Evolutionary conservation across 2,888 invertebrate species (phyloP), one percentile per base, ranked within the genome.

Genomic region (Coecobrya sp.): DNA sequence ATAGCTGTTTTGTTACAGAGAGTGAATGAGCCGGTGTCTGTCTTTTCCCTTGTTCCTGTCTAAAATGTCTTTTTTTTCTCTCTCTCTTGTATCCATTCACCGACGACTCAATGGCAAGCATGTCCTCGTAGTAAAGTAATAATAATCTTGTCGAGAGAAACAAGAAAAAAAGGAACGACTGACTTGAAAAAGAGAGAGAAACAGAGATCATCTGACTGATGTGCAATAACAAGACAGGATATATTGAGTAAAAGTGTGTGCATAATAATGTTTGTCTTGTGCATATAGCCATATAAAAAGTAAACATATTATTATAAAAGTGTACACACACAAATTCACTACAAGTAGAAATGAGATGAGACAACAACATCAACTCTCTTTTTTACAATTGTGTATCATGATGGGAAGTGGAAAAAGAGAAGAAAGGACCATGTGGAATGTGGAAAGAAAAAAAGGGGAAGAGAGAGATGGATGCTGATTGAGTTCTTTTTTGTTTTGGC

Each of bases 401-500:
- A n/a, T 65, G 45, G 70, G 52, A 55, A 81, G 25, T 22, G 73
- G 62, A 79, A 89, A 89, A 73, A 76, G 84, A 25, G 36, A 90
- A 90, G 59, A 90, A 90, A 65, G 90, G 90, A 90, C 90, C 90
- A 90, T 90, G 90, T 90, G 90, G 90, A 90, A 85, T 90, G 85
- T 62, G 49, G 73, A 65, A 82, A 88, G 55, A 52, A 68, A 73
- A n/a, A 55, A 76, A 82, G 65, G 36, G 84, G 84, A 76, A 79
- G 42, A 65, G 65, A 42, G 25, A 85, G 42, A 73, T 68, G 68
- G 84, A 84, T 85, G 85, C 85, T 73, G 90, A 90, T 90, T 85
- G 84, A 89, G 79, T 81, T 82, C 76, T 89, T 84, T 68, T 82
- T 84, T 84, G 36, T 73, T 84, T 70, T 84, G 27, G 30, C 62